Evolutionary conservation across 2,797 vertebrate species (phyloP).

Genomic region (Danio jaintianensis): DNA sequence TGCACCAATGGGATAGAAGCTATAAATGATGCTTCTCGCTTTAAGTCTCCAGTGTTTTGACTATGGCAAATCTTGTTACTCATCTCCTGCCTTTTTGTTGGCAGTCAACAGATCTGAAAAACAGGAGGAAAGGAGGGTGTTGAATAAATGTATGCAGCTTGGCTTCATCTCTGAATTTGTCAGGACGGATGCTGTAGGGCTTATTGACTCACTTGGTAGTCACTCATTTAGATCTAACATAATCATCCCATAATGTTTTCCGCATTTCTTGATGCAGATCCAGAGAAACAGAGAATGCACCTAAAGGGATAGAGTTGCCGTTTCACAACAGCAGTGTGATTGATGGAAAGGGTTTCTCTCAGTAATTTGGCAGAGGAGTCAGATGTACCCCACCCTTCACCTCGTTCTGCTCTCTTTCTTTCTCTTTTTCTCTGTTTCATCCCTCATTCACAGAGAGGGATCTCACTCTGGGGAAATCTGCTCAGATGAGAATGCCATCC

Average conservation of each 20-base stretch:
- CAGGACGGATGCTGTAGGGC: not conserved
- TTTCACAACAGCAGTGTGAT: conserved; percentile 54
- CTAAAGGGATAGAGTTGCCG: not conserved
- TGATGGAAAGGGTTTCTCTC: conserved; percentile 63
- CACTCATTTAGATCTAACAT: conserved; percentile 22
- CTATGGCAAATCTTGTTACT: conserved; percentile 1
- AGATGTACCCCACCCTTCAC: conserved; percentile 30
- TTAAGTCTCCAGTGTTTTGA: conserved; percentile 4
- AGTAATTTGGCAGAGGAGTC: conserved; percentile 52
- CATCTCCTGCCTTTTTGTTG: conserved; percentile 3
- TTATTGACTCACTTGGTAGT: conserved; percentile 9
- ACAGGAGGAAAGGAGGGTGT: conserved; percentile 15
- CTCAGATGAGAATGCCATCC: conserved; percentile 15
- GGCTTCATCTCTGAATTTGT: conserved; percentile 10
- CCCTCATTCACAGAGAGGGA: conserved; percentile 62
- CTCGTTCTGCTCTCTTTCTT: conserved; percentile 46
- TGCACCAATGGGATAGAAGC: not conserved
- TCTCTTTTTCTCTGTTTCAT: conserved; percentile 41
- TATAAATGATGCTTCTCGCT: not conserved
- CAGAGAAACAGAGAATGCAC: not conserved
- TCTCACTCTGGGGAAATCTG: conserved; percentile 71
- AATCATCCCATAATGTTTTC: conserved; percentile 29
- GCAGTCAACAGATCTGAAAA: conserved; percentile 2
- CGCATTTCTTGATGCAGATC: conserved; percentile 2
- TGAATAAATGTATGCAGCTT: conserved; percentile 22